These are phyloP conservation scores for Aphidius ervi DNA, from an alignment of 1,140 invertebrate genomes.

Conservation along the genomic window DNA sequence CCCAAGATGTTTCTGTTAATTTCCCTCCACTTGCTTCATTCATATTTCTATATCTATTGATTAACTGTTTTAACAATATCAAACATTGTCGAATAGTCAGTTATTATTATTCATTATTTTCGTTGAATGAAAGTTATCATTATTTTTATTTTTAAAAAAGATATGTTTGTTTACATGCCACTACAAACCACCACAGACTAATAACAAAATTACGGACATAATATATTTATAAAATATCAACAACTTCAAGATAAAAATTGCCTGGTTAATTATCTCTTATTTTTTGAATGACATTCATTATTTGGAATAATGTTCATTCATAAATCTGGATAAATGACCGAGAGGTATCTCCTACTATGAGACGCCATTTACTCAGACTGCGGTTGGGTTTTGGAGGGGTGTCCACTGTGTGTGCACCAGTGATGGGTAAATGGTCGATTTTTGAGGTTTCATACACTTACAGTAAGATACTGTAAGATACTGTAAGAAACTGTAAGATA, in stretches of 20 bases:
- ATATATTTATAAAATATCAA: slow-evolving; percentile 14
- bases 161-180: slow-evolving; percentile 53
- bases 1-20: slow-evolving; percentile 51
- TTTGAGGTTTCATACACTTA: too few relatives aligned
- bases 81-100: not conserved
- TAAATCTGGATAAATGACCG: slow-evolving; percentile 47
- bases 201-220: slow-evolving; percentile 12
- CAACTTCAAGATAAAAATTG: slow-evolving; percentile 32
- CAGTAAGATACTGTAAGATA: too few relatives aligned
- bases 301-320: slow-evolving; percentile 49
- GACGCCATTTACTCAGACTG: slow-evolving; percentile 50
- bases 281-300: slow-evolving; percentile 38
- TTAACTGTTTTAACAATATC: slow-evolving; percentile 8
- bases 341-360: slow-evolving; percentile 50
- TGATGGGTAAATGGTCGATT: too few relatives aligned
- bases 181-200: slow-evolving; percentile 26
- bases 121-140: not conserved
- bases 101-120: slow-evolving; percentile 1
- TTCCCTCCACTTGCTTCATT: slow-evolving; percentile 53
- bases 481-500: too few relatives aligned
- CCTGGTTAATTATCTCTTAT: slow-evolving; percentile 32
- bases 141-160: slow-evolving; percentile 19
- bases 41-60: slow-evolving; percentile 39
- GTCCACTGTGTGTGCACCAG: too few relatives aligned
- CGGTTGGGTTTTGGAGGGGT: not conserved